Evolutionary conservation across 1,140 invertebrate genomes (phyloP).

Genomic region (Archivesica marissinica): DNA sequence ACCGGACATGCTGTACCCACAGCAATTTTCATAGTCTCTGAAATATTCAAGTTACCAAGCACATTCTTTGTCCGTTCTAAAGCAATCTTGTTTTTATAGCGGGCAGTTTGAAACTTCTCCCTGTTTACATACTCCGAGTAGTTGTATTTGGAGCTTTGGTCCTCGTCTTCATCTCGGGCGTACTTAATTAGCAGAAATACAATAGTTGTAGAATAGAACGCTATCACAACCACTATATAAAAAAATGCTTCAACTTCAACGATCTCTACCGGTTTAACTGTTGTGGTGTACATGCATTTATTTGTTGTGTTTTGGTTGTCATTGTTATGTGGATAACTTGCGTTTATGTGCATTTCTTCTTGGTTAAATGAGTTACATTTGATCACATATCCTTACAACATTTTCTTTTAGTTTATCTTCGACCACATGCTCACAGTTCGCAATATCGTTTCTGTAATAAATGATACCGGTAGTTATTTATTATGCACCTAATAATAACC

Average conservation of each 20-base stretch:
- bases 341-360: conserved; percentile 21
- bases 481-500: no score
- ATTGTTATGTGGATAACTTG: not conserved
- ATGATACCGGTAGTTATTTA: no score
- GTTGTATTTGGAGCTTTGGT: conserved; percentile 72
- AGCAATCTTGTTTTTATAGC: conserved; percentile 64
- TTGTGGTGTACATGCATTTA: not conserved
- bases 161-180: conserved; percentile 73
- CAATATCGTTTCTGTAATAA: no score
- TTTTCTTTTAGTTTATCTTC: no score
- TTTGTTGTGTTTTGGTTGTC: not conserved
- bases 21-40: not conserved
- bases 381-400: no score
- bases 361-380: no score
- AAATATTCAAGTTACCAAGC: not conserved
- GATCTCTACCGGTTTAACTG: conserved; percentile 5
- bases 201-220: conserved; percentile 78
- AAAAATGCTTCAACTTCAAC: conserved; percentile 73
- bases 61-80: conserved; percentile 42
- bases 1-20: conserved; percentile 19
- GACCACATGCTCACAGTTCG: no score
- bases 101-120: conserved; percentile 68
- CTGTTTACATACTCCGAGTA: conserved; percentile 77
- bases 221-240: conserved; percentile 79
- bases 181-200: conserved; percentile 79